Evolutionary conservation across 2,888 invertebrate species (phyloP), one percentile per base, ranked within the genome.

Genomic region (Sinopyrophorus schimmeli): DNA sequence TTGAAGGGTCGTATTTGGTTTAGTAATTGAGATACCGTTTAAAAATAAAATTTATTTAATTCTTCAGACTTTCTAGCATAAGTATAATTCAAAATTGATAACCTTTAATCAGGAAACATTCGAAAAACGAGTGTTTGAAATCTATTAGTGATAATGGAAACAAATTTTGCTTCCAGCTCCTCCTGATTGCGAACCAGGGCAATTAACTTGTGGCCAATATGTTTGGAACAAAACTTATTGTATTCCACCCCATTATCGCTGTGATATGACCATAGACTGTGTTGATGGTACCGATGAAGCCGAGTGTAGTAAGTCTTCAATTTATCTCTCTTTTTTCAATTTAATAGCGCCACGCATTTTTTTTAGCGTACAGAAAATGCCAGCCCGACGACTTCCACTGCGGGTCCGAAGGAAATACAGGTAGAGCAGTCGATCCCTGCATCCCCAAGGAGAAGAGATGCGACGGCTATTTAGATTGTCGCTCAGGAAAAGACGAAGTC

Each of bases 161-260:
- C n/a, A n/a, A n/a, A n/a, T n/a, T n/a, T n/a, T n/a, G n/a, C 30
- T 74, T 79, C 41, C 80, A 95, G 95, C 93, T 47, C 92, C 96
- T 40, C 96, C 96, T 17, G 93, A 94, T 67, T 97, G 96, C 74
- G 93, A 94, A 64, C 80, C 86, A 40, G 90, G 90, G 1, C 92
- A 95, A 78, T 82, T 93, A 68, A 89, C 90, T 24, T 97, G 96
- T 75, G 87, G 88, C 38, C 91, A 92, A 76, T 96, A 95, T 77
- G 87, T 89, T 64, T 96, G 91, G 83, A 96, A 96, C 78, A 91
- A 89, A 77, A 93, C 95, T 17, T 95, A 92, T 75, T 96, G 96
- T 75, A 88, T 95, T 70, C 93, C 94, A 49, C 87, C 89, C 54
- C 89, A 95, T 77, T 87, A 91, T 76, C 84, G 90, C 74, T 96